Percentiles rank a stretch among this genome's conserved stretches.
Conservation (phyloP, 1,140 invertebrate species). For the Drosophila saltans region DNA sequence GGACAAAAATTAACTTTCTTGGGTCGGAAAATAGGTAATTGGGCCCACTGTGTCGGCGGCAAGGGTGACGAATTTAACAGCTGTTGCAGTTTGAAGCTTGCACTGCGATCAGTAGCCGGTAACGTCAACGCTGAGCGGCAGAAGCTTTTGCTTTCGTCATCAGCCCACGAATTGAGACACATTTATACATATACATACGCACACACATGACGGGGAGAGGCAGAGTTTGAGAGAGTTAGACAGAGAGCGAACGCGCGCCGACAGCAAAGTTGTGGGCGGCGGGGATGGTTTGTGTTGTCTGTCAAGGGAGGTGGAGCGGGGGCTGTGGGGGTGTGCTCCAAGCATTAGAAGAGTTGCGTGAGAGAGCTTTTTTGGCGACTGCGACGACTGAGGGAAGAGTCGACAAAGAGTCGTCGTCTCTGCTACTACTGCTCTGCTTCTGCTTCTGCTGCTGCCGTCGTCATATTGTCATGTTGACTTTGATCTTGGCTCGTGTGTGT, state of each 20-base stretch:
- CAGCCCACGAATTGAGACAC: neutral
- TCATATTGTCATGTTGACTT: constrained; percentile 57
- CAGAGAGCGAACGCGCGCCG: constrained; percentile 20
- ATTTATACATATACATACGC: neutral
- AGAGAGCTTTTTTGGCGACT: constrained; percentile 32
- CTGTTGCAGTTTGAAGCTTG: constrained; percentile 8
- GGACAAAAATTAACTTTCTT: too few species aligned
- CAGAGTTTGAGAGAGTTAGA: constrained; percentile 5
- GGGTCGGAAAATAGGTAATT: neutral
- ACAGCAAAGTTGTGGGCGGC: constrained; percentile 19
- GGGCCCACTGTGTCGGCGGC: neutral
- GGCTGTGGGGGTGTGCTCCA: constrained; percentile 25
- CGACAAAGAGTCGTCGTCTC: neutral
- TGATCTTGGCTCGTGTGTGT: constrained; percentile 63
- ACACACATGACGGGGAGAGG: neutral
- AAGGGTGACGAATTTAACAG: constrained; percentile 9
- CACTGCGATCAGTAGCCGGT: constrained; percentile 13
- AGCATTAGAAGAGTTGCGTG: constrained; percentile 61
- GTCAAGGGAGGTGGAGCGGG: neutral
- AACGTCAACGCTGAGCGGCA: neutral
- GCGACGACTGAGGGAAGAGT: neutral
- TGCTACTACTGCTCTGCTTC: neutral
- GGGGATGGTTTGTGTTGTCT: neutral
- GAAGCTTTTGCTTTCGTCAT: constrained; percentile 40
- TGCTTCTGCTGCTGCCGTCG: neutral